phyloP scores from a whole-genome alignment of 1,140 invertebrate genomes.

The Mizuhopecten yessoensis region DNA sequence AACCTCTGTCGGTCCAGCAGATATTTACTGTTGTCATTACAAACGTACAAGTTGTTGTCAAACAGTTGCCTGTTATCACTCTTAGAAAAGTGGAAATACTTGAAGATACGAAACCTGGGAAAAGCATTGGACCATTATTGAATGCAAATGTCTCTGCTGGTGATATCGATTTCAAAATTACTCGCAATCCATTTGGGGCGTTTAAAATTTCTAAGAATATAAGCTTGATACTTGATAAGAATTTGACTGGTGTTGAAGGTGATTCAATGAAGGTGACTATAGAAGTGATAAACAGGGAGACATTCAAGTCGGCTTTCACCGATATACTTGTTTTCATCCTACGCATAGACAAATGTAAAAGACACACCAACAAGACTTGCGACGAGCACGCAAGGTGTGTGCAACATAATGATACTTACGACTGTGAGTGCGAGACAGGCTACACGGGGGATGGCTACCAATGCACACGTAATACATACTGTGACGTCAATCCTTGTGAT shows the following conservation, averaged over 20 bases:
- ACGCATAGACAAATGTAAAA: constrained; percentile 63
- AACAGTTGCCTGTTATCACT: constrained; percentile 67
- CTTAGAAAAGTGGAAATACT: constrained; percentile 58
- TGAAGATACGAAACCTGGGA: constrained; percentile 60
- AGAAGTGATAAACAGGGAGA: constrained; percentile 66
- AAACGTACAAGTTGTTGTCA: constrained; percentile 63
- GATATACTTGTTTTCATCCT: constrained; percentile 65
- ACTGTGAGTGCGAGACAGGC: constrained; percentile 93
- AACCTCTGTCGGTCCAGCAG: constrained; percentile 59
- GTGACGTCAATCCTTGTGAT: constrained; percentile 80
- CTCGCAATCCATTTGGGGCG: constrained; percentile 59
- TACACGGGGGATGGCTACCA: constrained; percentile 92
- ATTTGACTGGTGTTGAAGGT: constrained; percentile 59
- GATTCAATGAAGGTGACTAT: constrained; percentile 63
- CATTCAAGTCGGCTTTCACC: constrained; percentile 54
- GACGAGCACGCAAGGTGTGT: constrained; percentile 69
- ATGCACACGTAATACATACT: constrained; percentile 91
- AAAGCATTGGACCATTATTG: constrained; percentile 64
- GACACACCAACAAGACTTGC: constrained; percentile 63
- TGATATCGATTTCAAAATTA: constrained; percentile 64
- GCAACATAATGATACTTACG: constrained; percentile 56
- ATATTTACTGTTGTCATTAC: constrained; percentile 69
- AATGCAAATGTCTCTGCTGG: constrained; percentile 61
- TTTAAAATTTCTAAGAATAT: constrained; percentile 68
- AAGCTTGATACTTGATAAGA: constrained; percentile 63